These are phyloP conservation scores for Porites lutea DNA, from an alignment of 64 coral and sea anemone genomes.

Conservation along the genomic window DNA sequence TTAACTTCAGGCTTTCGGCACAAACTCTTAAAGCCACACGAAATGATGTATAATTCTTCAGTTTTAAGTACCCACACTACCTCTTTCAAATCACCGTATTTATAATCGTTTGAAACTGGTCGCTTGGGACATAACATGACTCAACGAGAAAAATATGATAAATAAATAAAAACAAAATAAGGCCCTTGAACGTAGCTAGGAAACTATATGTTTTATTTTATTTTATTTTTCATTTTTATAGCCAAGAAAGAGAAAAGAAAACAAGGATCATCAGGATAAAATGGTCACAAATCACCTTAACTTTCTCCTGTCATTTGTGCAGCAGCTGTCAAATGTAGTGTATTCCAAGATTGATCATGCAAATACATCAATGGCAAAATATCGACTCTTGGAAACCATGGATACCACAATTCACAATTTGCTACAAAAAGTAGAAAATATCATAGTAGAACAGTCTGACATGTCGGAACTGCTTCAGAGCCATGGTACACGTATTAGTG, in stretches of 20 bases:
- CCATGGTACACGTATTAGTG: neutral
- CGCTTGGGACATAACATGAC: too few species aligned
- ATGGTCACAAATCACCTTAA: neutral
- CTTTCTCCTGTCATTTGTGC: neutral
- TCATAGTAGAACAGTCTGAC: neutral
- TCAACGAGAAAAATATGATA: too few species aligned
- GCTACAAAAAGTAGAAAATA: neutral
- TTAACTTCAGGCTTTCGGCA: too few species aligned
- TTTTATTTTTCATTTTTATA: neutral
- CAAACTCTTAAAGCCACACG: too few species aligned
- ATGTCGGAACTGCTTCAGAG: neutral
- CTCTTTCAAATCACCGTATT: too few species aligned
- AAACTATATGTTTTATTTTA: neutral
- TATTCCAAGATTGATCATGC: neutral
- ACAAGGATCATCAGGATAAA: conserved; percentile 18
- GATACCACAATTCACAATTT: conserved; percentile 3
- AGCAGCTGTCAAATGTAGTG: neutral
- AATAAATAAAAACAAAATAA: neutral
- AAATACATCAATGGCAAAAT: neutral
- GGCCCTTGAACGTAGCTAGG: neutral
- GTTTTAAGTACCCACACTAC: too few species aligned
- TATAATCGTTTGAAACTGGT: too few species aligned
- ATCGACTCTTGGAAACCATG: neutral
- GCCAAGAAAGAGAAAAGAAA: conserved; percentile 7
- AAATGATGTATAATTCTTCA: too few species aligned